Percentiles rank a stretch among this genome's conserved stretches.
These are phyloP conservation scores for Psettodes erumei DNA, from an alignment of 2,113 vertebrate genomes.

Conservation along the genomic window DNA sequence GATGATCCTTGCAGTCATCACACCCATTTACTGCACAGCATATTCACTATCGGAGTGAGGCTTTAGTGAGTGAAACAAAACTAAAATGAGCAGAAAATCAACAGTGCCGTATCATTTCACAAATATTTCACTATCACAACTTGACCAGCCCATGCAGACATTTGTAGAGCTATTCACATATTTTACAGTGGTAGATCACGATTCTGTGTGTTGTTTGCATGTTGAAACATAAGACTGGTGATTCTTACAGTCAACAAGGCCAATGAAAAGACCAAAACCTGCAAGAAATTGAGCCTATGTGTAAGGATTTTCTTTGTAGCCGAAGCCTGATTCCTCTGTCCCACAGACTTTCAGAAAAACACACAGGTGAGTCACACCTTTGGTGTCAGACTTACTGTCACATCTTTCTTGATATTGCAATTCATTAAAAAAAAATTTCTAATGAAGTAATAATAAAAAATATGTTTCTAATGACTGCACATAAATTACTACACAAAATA, in stretches of 20 bases:
- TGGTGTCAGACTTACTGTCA: background rate
- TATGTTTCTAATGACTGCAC: no score
- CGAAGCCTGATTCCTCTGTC: background rate
- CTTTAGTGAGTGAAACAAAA: background rate
- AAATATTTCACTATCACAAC: background rate
- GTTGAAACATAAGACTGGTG: background rate
- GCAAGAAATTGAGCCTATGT: background rate
- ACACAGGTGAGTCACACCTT: background rate
- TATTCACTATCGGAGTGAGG: background rate
- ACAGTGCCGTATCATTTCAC: background rate
- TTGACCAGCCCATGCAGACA: background rate
- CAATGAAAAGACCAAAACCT: background rate
- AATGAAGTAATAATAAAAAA: no score
- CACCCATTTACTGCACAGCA: conserved; percentile 13
- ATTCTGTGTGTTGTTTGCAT: conserved; percentile 3
- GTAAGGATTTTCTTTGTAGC: background rate
- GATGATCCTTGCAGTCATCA: background rate
- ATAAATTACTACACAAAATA: no score
- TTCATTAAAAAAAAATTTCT: no score
- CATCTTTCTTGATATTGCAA: background rate
- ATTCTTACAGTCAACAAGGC: conserved; percentile 20
- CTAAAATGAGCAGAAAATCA: conserved; percentile 8
- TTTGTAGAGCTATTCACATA: conserved; percentile 9
- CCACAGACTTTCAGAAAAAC: background rate
- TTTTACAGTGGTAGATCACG: background rate